Percentiles rank a stretch among this genome's conserved stretches.
Evolutionary conservation across 2,888 invertebrate species (phyloP).

Genomic region (Rhaphigaster nebulosa): DNA sequence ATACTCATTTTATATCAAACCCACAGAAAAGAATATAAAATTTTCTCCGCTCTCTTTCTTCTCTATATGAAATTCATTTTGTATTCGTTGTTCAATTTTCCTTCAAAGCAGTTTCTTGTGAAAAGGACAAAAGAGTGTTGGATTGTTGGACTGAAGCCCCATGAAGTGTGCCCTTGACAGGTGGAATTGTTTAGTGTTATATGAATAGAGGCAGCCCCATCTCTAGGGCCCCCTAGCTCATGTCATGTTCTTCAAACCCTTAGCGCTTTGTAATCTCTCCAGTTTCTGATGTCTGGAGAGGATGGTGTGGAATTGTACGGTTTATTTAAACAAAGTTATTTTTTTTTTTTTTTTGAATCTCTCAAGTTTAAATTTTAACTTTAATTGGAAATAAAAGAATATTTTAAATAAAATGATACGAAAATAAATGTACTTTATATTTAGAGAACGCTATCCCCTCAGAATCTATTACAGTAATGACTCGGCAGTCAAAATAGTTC

Average conservation of each 20-base stretch:
- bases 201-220: neutral
- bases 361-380: too few relatives aligned
- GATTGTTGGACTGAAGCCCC: neutral
- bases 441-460: too few relatives aligned
- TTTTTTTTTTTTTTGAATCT: too few relatives aligned
- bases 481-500: too few relatives aligned
- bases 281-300: neutral
- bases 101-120: neutral
- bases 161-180: neutral
- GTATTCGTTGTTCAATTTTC: neutral
- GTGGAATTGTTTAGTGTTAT: conserved; percentile 33
- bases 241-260: neutral
- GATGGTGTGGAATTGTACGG: neutral
- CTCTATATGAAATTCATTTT: neutral
- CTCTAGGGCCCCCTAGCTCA: neutral
- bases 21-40: neutral
- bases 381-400: too few relatives aligned
- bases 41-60: neutral
- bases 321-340: neutral
- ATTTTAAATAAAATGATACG: too few relatives aligned
- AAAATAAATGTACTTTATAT: too few relatives aligned
- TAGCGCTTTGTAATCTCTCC: neutral
- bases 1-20: neutral
- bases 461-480: too few relatives aligned
- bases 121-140: neutral